Evolutionary conservation across 2,113 vertebrate genomes (phyloP), one percentile per base, ranked within the genome.

Genomic region (Phalacrocorax brasilianus): DNA sequence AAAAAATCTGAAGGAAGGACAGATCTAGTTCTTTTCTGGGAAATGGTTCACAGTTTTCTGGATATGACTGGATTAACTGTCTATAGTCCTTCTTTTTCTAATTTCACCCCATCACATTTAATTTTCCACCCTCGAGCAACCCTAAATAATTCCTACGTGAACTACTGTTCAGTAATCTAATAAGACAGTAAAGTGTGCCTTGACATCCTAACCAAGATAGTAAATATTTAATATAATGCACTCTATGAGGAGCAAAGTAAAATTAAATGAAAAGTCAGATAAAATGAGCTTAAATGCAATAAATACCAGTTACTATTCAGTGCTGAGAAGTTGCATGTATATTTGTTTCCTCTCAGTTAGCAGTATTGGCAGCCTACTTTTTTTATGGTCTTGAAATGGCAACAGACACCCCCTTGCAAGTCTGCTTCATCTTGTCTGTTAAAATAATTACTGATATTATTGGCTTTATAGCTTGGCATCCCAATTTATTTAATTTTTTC

Each of bases 201-300:
- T 96, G 85, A 94, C 90, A 97, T 91, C 73, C 88, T 93, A 95
- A 96, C 80, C 90, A 92, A 78, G 89, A 78, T n/a, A 85, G 44
- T 97, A 96, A 97, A 97, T 96, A 95, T 97, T 96, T 97, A 94
- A 97, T 97, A 95, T 79, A 92, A 97, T 85, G 88, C 83, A 95
- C 67, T 95, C 75, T 71, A 17, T 89, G 88, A 97, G 70, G 63
- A 96, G 74, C 77, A 91, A 96, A 96, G 56, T 81, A 78, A 92
- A 97, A 97, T 96, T 96, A 97, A 97, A 97, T 97, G 94, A 97
- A 96, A 95, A 97, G 88, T 94, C 95, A 93, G 92, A 95, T 96
- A 94, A 96, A 96, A 94, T 89, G 44, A 93, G 35, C 67, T 91
- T 88, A 91, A 95, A 95, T 70, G 45, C 78, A 96, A 90, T 96